These are phyloP conservation scores for Ataeniobius toweri DNA, from an alignment of 2,797 vertebrate genomes.

Conservation along the genomic window DNA sequence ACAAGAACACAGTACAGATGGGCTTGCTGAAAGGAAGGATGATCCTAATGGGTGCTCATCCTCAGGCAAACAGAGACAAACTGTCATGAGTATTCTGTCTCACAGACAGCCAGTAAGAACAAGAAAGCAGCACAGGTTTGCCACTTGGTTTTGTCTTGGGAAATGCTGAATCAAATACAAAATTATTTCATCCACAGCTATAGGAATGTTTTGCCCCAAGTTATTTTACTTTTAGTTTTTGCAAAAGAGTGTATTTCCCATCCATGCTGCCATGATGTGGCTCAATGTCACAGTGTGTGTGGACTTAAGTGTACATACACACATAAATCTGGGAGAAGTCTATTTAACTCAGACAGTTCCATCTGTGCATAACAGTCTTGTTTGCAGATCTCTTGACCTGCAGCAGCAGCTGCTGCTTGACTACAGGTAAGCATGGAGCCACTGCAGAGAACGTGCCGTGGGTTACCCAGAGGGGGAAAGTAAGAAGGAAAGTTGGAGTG, in stretches of 20 bases:
- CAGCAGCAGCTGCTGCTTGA: constrained; percentile 49
- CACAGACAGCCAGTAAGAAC: constrained; percentile 26
- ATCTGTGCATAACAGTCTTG: constrained; percentile 61
- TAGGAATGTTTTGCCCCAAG: constrained; percentile 26
- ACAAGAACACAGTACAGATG: constrained; percentile 24
- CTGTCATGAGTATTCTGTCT: constrained; percentile 9
- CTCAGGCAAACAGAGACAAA: constrained; percentile 17
- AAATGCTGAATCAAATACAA: constrained; percentile 14
- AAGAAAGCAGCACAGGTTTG: constrained; percentile 15
- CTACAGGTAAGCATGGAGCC: constrained; percentile 41
- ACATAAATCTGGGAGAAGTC: constrained; percentile 47
- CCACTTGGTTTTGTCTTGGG: constrained; percentile 3
- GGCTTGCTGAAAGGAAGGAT: constrained; percentile 17
- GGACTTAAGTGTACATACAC: constrained; percentile 2
- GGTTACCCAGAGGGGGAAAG: constrained; percentile 25
- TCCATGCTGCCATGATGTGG: constrained; percentile 6
- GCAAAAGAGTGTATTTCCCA: constrained; percentile 16
- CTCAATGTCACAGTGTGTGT: neutral
- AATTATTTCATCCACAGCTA: constrained; percentile 7
- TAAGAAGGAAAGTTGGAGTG: neutral
- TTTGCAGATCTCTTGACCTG: constrained; percentile 63
- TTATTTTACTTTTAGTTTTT: constrained; percentile 31
- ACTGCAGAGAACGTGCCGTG: constrained; percentile 8
- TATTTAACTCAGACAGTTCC: constrained; percentile 62
- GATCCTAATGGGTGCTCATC: constrained; percentile 32